A percentile compares a stretch with the other conserved stretches of the same genome.
Evolutionary conservation across 23 tunicate genomes (phyloP).

Genomic region (Oikopleura vanhoeffeni): DNA sequence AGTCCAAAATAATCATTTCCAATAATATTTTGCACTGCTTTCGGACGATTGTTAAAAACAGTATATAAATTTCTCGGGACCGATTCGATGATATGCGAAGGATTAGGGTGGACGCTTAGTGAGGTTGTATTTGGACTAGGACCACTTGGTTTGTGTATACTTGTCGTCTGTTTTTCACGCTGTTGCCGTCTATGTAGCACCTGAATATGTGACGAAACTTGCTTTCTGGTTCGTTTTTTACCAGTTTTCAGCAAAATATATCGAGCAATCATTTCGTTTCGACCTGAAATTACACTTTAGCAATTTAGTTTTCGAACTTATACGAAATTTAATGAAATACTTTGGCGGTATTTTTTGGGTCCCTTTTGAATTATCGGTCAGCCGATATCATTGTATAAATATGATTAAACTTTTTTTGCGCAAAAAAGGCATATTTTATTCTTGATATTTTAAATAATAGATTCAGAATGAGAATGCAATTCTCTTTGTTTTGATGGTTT

Average conservation of each 20-base stretch:
- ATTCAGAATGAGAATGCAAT: too few relatives aligned
- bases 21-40: neutral
- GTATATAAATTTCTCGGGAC: neutral
- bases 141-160: neutral
- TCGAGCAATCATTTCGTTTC: slow-evolving; percentile 14
- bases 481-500: too few relatives aligned
- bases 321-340: too few relatives aligned
- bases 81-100: neutral
- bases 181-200: slow-evolving; percentile 73
- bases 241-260: slow-evolving; percentile 12
- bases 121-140: neutral
- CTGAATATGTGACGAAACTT: slow-evolving; percentile 97
- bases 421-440: too few relatives aligned
- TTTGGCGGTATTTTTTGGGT: too few relatives aligned
- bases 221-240: slow-evolving; percentile 1
- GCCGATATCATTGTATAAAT: too few relatives aligned
- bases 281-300: too few relatives aligned
- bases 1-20: neutral
- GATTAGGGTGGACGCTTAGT: neutral
- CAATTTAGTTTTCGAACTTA: too few relatives aligned
- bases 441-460: too few relatives aligned
- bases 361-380: too few relatives aligned
- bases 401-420: too few relatives aligned
- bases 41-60: neutral
- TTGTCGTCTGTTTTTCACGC: slow-evolving; percentile 60